phyloP scores from a whole-genome alignment of 1,140 invertebrate genomes.

The Dendroctonus ponderosae region DNA sequence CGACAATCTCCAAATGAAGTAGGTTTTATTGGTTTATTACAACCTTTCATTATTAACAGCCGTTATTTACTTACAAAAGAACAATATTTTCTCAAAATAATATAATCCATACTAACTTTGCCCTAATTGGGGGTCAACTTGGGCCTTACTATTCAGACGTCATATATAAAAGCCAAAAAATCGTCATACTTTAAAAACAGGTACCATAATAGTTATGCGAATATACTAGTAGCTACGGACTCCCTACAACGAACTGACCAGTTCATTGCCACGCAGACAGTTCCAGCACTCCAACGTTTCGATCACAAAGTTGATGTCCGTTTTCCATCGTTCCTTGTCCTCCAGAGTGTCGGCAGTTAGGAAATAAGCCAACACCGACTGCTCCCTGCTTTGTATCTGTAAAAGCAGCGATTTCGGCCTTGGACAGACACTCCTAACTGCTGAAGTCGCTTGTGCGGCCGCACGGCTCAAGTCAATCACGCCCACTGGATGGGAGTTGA shows the following conservation, averaged over 20 bases:
- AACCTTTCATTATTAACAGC: no score
- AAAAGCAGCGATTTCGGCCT: slow-evolving; percentile 49
- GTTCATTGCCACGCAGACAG: not conserved
- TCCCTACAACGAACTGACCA: slow-evolving; percentile 1
- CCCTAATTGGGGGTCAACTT: no score
- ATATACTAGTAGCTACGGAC: not conserved
- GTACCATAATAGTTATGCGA: no score
- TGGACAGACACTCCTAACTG: slow-evolving; percentile 48
- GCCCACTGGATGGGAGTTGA: slow-evolving; percentile 39
- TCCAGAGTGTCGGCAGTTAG: slow-evolving; percentile 47
- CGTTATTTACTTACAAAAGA: no score
- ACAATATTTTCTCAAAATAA: no score
- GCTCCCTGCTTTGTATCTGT: slow-evolving; percentile 35
- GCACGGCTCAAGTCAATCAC: slow-evolving; percentile 49
- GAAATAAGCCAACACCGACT: slow-evolving; percentile 37
- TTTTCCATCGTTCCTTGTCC: slow-evolving; percentile 49
- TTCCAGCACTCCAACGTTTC: slow-evolving; percentile 21
- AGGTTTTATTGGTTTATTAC: no score
- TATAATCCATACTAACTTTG: no score
- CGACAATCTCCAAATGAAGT: no score
- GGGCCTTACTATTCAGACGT: no score
- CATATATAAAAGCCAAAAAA: no score
- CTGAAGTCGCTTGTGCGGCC: slow-evolving; percentile 37
- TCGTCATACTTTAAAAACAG: no score
- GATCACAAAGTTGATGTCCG: slow-evolving; percentile 50